phyloP scores from a whole-genome alignment of 1,140 invertebrate genomes.

The Bombus waltoni region DNA sequence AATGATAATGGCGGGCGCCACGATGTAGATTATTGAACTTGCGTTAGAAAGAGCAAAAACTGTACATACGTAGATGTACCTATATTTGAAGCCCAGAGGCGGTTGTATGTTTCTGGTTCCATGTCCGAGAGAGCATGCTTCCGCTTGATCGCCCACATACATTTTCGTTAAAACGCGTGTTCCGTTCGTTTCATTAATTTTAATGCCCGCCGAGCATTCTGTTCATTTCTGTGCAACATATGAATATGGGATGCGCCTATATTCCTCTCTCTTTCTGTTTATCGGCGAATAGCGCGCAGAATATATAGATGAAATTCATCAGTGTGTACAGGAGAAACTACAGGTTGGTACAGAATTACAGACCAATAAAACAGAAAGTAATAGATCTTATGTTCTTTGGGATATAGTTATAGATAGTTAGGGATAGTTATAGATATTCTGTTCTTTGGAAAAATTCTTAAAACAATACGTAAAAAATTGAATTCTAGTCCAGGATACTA shows the following conservation, averaged over 20 bases:
- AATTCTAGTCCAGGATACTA: too few species aligned
- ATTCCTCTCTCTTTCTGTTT: constrained; percentile 10
- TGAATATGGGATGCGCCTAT: constrained; percentile 68
- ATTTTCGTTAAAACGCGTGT: constrained; percentile 78
- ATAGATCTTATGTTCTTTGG: too few species aligned
- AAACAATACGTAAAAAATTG: too few species aligned
- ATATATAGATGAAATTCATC: constrained; percentile 30
- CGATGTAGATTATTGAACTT: background rate
- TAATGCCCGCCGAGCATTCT: constrained; percentile 78
- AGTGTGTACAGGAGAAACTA: background rate
- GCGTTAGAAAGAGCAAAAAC: constrained; percentile 32
- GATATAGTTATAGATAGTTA: too few species aligned
- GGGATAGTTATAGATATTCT: too few species aligned
- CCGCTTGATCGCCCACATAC: constrained; percentile 77
- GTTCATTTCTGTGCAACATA: constrained; percentile 79
- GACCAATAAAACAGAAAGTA: background rate
- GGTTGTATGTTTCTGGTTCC: constrained; percentile 53
- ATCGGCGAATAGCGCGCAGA: constrained; percentile 27
- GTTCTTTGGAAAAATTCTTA: too few species aligned
- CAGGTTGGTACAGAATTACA: background rate
- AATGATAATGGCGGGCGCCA: background rate
- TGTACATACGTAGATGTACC: constrained; percentile 1
- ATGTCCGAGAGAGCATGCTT: constrained; percentile 71
- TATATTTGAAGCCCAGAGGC: constrained; percentile 34
- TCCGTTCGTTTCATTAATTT: constrained; percentile 80